Evolutionary conservation across 2,113 vertebrate species (phyloP), one percentile per base, ranked within the genome.

Genomic region (Petroica traversi): DNA sequence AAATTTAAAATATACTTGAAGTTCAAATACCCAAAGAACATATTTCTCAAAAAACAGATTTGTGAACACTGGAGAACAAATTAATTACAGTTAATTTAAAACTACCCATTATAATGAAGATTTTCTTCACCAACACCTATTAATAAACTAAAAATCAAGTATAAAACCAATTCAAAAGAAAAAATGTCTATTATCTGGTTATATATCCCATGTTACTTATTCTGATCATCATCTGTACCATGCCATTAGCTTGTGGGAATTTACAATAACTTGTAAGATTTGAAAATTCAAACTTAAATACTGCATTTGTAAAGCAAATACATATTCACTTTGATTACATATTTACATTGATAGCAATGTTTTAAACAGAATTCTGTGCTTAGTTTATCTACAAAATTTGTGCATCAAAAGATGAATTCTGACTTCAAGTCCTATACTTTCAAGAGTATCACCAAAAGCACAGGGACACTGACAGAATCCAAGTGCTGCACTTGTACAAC

Each of bases 161-260:
- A 72, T 25, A 43, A 10, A 80, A 45, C 2, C 12, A 61, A 64
- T 54, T 88, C 1, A 20, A 61, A 75, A 75, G 0, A 59, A 28
- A 40, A 1, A 0, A 19, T 76, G 66, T 14, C 7, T 67, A 9
- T 41, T 68, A 61, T 19, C 5, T 1, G 2, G 5, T 45, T 80
- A 61, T 7, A 83, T 36, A 85, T 0, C 1, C 17, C 12, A 34
- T 3, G 6, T 48, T 80, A 41, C 38, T 64, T 49, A 83, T 15
- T 36, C 14, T 76, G 26, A 83, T 31, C 4, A 24, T 54, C 13
- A 55, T 23, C 54, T 10, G 7, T 6, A 31, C 20, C 38, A 66
- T 15, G 38, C 2, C 3, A 24, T 45, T 23, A 45, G 4, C 11
- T 79, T 51, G 24, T 6, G 8, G 3, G 3, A 10, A 79, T 57